A percentile compares a stretch with the other conserved stretches of the same genome.
Conservation (phyloP, 2,888 invertebrate genomes). For the Steinernema hermaphroditum region DNA sequence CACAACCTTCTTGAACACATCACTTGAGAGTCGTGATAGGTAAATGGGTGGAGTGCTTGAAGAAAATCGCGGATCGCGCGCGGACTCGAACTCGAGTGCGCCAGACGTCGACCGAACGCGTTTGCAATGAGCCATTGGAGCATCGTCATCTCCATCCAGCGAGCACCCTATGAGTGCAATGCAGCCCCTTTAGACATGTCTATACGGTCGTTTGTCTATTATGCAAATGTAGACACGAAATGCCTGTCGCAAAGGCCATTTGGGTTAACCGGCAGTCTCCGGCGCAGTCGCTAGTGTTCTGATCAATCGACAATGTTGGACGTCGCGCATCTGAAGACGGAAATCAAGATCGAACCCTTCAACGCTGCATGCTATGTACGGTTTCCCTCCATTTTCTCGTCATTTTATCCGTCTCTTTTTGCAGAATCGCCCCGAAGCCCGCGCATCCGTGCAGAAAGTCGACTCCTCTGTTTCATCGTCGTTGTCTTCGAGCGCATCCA, state of each 20-base stretch:
- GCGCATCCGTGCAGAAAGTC: no score
- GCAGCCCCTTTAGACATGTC: no score
- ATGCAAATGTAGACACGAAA: no score
- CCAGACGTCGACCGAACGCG: not conserved
- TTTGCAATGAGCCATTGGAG: constrained; percentile 13
- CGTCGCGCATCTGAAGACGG: no score
- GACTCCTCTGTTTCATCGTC: no score
- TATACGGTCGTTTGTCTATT: no score
- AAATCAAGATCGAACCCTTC: no score
- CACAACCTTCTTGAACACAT: not conserved
- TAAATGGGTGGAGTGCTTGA: constrained; percentile 21
- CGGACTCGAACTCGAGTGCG: not conserved
- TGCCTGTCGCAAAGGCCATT: no score
- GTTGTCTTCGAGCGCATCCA: no score
- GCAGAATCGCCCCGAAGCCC: no score
- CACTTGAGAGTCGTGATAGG: not conserved
- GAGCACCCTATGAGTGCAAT: no score
- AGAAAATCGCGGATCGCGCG: not conserved
- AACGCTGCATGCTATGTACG: not conserved
- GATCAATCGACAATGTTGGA: not conserved
- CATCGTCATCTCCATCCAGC: not conserved
- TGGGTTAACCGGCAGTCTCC: not conserved
- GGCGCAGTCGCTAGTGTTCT: not conserved
- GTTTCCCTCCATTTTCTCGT: not conserved
- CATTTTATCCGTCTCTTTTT: no score